Percentiles rank a stretch among this genome's conserved stretches.
phyloP scores from a whole-genome alignment of 1,140 invertebrate genomes.

The Scaptodrosophila lebanonensis region DNA sequence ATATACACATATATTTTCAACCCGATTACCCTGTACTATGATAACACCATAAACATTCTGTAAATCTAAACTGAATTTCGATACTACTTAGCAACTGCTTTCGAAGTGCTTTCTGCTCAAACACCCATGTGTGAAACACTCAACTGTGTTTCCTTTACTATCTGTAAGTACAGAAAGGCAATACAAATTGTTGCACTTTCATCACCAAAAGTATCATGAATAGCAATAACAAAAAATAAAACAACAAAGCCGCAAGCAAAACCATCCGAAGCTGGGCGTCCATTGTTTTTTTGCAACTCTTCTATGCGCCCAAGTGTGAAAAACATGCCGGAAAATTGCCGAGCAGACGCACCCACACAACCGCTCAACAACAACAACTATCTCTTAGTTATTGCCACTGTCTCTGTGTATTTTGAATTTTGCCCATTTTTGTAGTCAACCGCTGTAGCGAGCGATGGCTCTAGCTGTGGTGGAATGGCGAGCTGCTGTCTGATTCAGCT shows the following conservation, averaged over 20 bases:
- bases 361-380: neutral
- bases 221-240: constrained; percentile 7
- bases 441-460: constrained; percentile 51
- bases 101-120: too few species aligned
- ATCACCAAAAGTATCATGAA: too few species aligned
- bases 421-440: constrained; percentile 73
- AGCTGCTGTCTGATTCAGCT: constrained; percentile 58
- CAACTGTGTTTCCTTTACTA: too few species aligned
- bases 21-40: too few species aligned
- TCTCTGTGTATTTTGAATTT: constrained; percentile 57
- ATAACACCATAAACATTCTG: too few species aligned
- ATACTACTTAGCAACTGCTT: too few species aligned
- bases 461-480: too few species aligned
- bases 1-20: too few species aligned
- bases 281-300: constrained; percentile 57
- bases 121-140: too few species aligned
- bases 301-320: constrained; percentile 65
- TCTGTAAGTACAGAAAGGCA: too few species aligned
- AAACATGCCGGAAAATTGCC: constrained; percentile 72
- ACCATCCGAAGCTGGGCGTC: constrained; percentile 63
- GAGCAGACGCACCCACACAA: constrained; percentile 46
- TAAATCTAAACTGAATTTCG: too few species aligned
- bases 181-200: constrained; percentile 74
- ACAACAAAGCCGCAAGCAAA: neutral
- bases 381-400: constrained; percentile 3